Evolutionary conservation across 2,888 invertebrate species (phyloP).

Genomic region (Villa cingulata): DNA sequence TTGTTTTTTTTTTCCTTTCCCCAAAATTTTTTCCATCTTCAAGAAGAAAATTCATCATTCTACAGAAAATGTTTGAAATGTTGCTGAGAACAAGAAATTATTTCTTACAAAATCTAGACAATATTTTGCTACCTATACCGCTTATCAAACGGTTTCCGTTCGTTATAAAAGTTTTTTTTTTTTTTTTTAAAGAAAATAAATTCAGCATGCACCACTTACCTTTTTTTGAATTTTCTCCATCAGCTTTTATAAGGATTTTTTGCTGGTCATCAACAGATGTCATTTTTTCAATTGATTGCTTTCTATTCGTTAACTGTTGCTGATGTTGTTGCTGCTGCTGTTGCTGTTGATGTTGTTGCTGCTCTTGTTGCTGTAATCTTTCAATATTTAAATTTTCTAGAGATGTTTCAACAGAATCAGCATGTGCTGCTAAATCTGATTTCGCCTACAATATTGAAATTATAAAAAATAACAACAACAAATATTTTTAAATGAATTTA

Average conservation of each 20-base stretch:
- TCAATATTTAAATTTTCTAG: constrained; percentile 25
- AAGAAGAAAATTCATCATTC: no score
- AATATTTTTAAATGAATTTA: neutral
- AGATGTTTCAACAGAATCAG: constrained; percentile 30
- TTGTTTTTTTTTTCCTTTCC: no score
- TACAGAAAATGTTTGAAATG: no score
- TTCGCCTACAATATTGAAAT: constrained; percentile 24
- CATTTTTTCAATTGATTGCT: neutral
- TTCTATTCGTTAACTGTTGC: no score
- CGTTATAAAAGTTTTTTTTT: no score
- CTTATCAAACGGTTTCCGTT: no score
- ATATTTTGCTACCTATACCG: no score
- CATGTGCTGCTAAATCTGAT: constrained; percentile 30
- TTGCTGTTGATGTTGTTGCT: neutral
- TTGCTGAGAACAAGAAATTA: no score
- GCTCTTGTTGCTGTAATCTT: neutral
- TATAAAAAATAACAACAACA: neutral
- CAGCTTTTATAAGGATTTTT: neutral
- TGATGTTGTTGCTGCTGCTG: neutral
- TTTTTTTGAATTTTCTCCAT: constrained; percentile 7
- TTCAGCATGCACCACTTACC: constrained; percentile 1
- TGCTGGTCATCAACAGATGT: constrained; percentile 5
- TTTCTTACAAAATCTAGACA: no score
- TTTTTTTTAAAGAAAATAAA: no score
- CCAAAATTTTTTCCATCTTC: no score